Conservation (phyloP, 2,888 invertebrate genomes). For the Exephanes ischioxanthus region DNA sequence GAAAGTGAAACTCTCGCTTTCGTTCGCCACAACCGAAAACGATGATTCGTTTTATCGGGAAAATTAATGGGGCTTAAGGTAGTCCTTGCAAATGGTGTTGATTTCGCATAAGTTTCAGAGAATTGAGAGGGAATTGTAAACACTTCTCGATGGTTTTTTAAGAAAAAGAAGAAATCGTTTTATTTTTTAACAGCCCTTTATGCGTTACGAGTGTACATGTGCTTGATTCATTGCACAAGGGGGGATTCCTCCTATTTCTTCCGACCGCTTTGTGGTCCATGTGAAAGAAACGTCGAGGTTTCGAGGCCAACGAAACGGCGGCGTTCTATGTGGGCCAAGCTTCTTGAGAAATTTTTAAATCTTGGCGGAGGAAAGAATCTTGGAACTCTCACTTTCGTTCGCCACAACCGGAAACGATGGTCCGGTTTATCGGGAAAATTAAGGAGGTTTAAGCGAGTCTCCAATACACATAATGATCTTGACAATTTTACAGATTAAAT, state of each 20-base stretch:
- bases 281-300: constrained; percentile 17
- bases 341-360: constrained; percentile 1
- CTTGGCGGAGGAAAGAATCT: constrained; percentile 41
- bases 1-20: constrained; percentile 60
- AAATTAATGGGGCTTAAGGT: too few species aligned
- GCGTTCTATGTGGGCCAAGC: constrained; percentile 36
- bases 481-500: neutral
- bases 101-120: too few species aligned
- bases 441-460: neutral
- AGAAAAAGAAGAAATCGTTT: too few species aligned
- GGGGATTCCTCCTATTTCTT: constrained; percentile 1
- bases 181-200: neutral
- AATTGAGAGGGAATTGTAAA: too few species aligned
- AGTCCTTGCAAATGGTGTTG: too few species aligned
- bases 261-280: neutral
- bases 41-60: neutral
- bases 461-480: too few species aligned
- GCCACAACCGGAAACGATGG: too few species aligned
- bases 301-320: constrained; percentile 59
- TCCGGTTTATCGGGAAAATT: neutral
- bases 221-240: neutral
- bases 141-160: too few species aligned
- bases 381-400: constrained; percentile 60
- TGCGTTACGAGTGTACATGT: neutral
- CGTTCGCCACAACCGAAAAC: neutral